Base-by-base conservation (phyloP, 2,888 invertebrate species). In the Erebia epiphron region DNA sequence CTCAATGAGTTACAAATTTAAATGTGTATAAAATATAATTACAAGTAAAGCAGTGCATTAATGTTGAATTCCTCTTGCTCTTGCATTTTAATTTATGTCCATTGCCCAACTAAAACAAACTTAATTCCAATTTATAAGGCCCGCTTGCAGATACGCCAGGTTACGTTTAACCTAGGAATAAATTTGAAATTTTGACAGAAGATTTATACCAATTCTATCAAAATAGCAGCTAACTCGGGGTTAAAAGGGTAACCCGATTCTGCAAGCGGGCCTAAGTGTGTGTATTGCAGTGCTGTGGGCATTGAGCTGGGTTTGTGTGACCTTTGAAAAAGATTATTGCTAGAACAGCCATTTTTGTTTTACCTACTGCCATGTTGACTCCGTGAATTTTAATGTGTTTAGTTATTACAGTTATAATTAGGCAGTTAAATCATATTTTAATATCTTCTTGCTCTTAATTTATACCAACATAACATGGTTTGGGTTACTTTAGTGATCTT, bases 71-170 rank as follows among this genome's bases (percentile, higher is more conserved):
- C 9, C 16, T 56, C 1, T 10, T 18, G 54, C 56, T 56, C 85
- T 91, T 90, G 90, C 14, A 49, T 4, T 14, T 1, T 13, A 43
- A 43, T 43, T 90, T 90, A 90, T 86, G 87, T 87, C 86, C 85
- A 86, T 83, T 89, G 88, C 87, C 86, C 89, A 90, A 92, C 92
- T 92, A 91, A 92, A 92, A 90, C 90, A 89, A 92, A 91, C 90
- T 92, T 91, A 90, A 92, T 92, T 92, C 89, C 89, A 89, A 87
- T 89, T 90, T 88, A 83, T 35, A 35, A 35, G 35, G 7, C 5
- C 26, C 26, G 26, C 26, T 26, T 26, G 26, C 26, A 26, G 26
- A 26, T 2, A 26, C 26, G 26, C 26, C 26, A 26, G 26, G 35
- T 35, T 35, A 35, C 35, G 35, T 35, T 35, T 35, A 35, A 35